A percentile compares a stretch with the other conserved stretches of the same genome.
Evolutionary conservation across 1,140 invertebrate species (phyloP).

Genomic region (Drosophila repletoides): DNA sequence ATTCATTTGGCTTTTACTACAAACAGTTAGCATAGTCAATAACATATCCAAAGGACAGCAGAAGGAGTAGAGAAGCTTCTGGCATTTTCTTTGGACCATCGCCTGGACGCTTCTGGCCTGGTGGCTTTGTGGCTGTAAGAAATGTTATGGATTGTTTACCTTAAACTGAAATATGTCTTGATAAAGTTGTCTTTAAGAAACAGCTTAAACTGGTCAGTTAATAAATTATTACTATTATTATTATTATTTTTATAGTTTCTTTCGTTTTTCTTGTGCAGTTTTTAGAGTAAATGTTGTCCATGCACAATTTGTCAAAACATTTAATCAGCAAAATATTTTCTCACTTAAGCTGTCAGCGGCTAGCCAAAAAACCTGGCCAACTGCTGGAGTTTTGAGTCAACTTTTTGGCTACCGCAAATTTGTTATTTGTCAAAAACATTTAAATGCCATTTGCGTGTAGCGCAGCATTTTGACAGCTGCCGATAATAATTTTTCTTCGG

Average conservation of each 20-base stretch:
- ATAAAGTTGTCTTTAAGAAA: constrained; percentile 6
- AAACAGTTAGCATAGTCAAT: not conserved
- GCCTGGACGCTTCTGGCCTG: not conserved
- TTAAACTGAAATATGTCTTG: not conserved
- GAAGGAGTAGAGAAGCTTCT: not conserved
- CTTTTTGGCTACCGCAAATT: constrained; percentile 74
- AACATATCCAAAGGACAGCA: not conserved
- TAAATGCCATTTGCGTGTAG: constrained; percentile 75
- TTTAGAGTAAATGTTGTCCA: constrained; percentile 40
- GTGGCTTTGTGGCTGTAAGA: not conserved
- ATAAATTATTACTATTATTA: constrained; percentile 14
- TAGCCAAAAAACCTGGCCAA: constrained; percentile 2
- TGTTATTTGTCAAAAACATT: constrained; percentile 81
- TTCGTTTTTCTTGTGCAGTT: not conserved
- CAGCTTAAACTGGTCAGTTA: constrained; percentile 3
- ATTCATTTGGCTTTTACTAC: no score
- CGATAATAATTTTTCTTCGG: constrained; percentile 71
- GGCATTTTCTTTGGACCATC: not conserved
- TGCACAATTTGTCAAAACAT: constrained; percentile 71
- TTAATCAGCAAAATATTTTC: constrained; percentile 79
- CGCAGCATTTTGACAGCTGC: constrained; percentile 67
- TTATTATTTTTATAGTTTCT: not conserved
- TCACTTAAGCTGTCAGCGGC: constrained; percentile 74
- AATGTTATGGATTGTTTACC: constrained; percentile 31
- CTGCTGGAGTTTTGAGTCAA: constrained; percentile 19